A percentile compares a stretch with the other conserved stretches of the same genome.
Conservation (phyloP, 2,888 invertebrate species). For the Acleris holmiana region DNA sequence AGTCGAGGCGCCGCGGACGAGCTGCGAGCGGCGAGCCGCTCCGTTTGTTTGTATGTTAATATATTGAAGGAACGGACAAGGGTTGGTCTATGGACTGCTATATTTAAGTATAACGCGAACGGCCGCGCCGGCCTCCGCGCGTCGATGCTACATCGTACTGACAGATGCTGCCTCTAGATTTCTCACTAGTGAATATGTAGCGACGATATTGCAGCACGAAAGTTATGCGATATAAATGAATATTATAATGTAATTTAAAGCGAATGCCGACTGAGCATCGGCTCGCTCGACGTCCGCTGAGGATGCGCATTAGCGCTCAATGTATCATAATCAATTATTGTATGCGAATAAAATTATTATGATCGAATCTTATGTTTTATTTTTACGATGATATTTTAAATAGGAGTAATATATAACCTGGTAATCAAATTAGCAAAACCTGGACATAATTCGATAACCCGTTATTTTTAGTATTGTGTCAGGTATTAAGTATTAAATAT, state of each 20-base stretch:
- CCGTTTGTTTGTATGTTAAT: conserved; percentile 75
- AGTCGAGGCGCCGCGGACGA: conserved; percentile 42
- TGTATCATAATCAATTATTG: conserved; percentile 84
- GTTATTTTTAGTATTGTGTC: too few relatives aligned
- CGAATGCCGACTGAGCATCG: conserved; percentile 54
- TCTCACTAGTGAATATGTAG: conserved; percentile 83
- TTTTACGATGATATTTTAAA: conserved; percentile 7
- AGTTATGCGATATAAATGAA: conserved; percentile 79
- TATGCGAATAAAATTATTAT: conserved; percentile 84
- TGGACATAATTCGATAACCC: too few relatives aligned
- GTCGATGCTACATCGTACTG: conserved; percentile 63
- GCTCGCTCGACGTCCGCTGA: conserved; percentile 56
- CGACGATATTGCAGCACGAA: conserved; percentile 73
- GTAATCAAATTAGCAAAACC: too few relatives aligned
- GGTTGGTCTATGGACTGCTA: conserved; percentile 79
- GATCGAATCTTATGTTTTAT: conserved; percentile 59
- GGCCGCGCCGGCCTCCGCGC: conserved; percentile 64
- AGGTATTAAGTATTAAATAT: too few relatives aligned
- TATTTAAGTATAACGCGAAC: conserved; percentile 77
- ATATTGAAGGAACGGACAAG: conserved; percentile 70
- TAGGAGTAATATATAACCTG: too few relatives aligned
- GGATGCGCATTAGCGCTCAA: conserved; percentile 69
- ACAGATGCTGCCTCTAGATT: conserved; percentile 77
- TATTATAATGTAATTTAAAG: conserved; percentile 77
- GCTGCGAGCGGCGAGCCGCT: conserved; percentile 57